Conservation (phyloP, 92 coral and sea anemone species). For the Palythoa heliodiscus region DNA sequence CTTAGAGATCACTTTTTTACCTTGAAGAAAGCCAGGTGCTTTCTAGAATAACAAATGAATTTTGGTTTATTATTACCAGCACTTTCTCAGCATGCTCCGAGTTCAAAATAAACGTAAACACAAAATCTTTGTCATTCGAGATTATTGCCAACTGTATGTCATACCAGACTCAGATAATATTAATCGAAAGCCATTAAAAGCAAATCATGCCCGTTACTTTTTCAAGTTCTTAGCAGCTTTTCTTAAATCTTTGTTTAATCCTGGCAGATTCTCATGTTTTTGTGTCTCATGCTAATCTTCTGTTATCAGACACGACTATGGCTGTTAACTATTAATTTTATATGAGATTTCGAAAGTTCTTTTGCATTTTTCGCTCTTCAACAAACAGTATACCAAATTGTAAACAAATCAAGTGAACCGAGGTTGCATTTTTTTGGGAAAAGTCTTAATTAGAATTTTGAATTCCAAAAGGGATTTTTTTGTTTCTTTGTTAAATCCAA, state of each 20-base stretch:
- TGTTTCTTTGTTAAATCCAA: too few species aligned
- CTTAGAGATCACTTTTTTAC: background rate
- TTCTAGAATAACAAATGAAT: background rate
- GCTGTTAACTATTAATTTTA: background rate
- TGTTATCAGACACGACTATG: background rate
- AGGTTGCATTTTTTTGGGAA: background rate
- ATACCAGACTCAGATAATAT: background rate
- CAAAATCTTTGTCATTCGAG: background rate
- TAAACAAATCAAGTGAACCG: background rate
- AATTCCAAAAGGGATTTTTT: too few species aligned
- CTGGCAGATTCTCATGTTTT: background rate
- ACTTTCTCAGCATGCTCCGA: background rate
- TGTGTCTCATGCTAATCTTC: background rate
- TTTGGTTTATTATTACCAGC: background rate
- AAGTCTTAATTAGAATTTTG: too few species aligned
- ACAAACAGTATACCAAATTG: background rate
- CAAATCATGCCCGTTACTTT: background rate
- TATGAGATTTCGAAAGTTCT: background rate
- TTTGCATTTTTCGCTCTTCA: background rate
- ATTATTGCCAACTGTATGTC: background rate
- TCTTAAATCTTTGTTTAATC: background rate
- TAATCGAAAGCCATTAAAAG: background rate
- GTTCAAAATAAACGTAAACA: background rate
- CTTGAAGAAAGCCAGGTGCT: constrained; percentile 6
- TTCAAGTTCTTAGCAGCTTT: background rate